Conservation (phyloP, 2,888 invertebrate genomes). For the Julus scanicus region DNA sequence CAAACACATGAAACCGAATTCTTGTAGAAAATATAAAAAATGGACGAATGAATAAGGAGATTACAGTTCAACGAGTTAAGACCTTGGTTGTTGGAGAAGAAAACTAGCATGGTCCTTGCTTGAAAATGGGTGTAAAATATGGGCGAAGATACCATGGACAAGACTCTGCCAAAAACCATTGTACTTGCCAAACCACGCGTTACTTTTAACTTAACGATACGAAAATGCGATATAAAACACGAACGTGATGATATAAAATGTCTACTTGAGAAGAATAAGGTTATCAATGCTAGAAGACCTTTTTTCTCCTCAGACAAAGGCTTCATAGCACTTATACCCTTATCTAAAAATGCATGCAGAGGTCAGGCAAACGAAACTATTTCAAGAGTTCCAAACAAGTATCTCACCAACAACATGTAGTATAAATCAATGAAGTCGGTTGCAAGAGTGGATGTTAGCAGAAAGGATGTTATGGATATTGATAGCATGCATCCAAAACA, state of each 20-base stretch:
- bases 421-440: not conserved
- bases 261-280: not conserved
- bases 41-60: not conserved
- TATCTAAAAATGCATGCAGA: not conserved
- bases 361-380: not conserved
- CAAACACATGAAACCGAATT: not conserved
- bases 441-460: not conserved
- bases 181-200: not conserved
- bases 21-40: not conserved
- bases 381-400: not conserved
- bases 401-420: not conserved
- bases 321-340: not conserved
- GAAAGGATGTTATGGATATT: no score
- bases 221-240: not conserved
- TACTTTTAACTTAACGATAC: not conserved
- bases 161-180: not conserved
- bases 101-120: not conserved
- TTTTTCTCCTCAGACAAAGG: not conserved
- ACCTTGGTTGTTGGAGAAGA: not conserved
- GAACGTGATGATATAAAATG: not conserved
- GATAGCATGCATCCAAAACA: not conserved
- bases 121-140: not conserved
- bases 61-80: not conserved
- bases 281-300: not conserved
- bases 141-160: not conserved